Evolutionary conservation across 2,888 invertebrate species (phyloP).

Genomic region (Caenorhabditis plicata): DNA sequence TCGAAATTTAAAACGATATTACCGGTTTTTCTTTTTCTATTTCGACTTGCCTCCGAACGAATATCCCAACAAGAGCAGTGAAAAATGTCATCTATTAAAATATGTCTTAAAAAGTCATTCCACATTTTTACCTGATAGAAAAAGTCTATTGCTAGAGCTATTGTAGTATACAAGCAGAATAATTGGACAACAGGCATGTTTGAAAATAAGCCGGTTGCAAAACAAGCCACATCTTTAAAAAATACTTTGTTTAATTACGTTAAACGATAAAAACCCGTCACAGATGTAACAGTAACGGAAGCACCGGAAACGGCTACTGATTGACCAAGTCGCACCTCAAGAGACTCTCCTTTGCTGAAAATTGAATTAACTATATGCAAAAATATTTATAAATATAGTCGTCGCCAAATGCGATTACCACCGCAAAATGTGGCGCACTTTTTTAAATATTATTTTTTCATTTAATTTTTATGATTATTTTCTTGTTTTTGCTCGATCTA

Average conservation of each 20-base stretch:
- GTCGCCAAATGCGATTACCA: too few relatives aligned
- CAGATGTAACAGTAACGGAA: conserved; percentile 50
- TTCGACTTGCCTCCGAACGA: conserved; percentile 45
- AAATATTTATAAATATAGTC: background rate
- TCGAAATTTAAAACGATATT: conserved; percentile 1
- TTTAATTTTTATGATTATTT: too few relatives aligned
- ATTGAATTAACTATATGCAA: background rate
- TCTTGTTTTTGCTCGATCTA: too few relatives aligned
- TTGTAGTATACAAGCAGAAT: conserved; percentile 60
- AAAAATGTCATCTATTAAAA: conserved; percentile 55
- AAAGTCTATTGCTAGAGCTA: conserved; percentile 60
- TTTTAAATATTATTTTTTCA: too few relatives aligned
- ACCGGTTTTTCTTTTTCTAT: conserved; percentile 31
- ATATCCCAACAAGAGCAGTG: conserved; percentile 52
- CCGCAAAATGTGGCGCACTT: too few relatives aligned
- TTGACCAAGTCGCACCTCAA: conserved; percentile 46
- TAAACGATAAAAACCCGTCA: conserved; percentile 17
- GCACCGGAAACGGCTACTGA: conserved; percentile 48
- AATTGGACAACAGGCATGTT: conserved; percentile 62
- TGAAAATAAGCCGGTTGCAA: conserved; percentile 60
- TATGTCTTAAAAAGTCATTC: background rate
- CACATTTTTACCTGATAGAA: conserved; percentile 49
- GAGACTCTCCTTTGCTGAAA: conserved; percentile 40
- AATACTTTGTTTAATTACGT: background rate
- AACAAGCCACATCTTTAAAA: conserved; percentile 59